Base-by-base conservation (phyloP, 2,113 vertebrate genomes). In the Anolis carolinensis region DNA sequence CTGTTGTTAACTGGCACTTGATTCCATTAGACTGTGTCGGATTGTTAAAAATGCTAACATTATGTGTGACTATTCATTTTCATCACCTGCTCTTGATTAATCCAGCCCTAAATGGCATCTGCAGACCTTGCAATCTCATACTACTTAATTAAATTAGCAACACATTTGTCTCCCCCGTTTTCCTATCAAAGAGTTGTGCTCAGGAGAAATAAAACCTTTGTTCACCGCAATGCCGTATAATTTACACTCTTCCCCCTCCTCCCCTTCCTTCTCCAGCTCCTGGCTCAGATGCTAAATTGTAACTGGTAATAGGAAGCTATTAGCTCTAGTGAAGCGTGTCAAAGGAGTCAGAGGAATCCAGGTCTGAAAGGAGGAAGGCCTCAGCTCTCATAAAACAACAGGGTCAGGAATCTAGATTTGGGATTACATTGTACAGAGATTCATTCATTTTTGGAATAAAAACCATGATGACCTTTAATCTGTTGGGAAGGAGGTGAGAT, bases 71-170 rank as follows among this genome's bases (percentile, higher is more conserved):
- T 95, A 92, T 94, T 96, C 95, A 95, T 95, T 97, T 94, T 95
- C 93, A 93, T 96, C 96, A 96, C 96, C 96, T 95, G 95, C 95
- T 96, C 96, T 94, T 95, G 96, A 96, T 97, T 96, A 96, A 96
- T 95, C 95, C 94, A 90, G 44, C 86, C 94, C 95, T 95, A 94
- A 97, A 95, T 94, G 92, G 95, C 94, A 94, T 96, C 95, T 95
- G 95, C 92, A 91, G 94, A 94, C 95, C 93, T 90, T 94, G 94
- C 95, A 96, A 96, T 95, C 95, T 94, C 96, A 95, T 94, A 95
- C 92, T 87, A 94, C 95, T 97, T 97, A 97, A 97, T 97, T 97
- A 96, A 97, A 97, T 97, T 97, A 98, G 95, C 93, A 85, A 95
- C 95, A 95, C 96, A 96, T 96, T 97, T 96, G 96, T 97, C 96